Conservation (phyloP, 2,113 vertebrate genomes). For the Cyanoderma ruficeps region DNA sequence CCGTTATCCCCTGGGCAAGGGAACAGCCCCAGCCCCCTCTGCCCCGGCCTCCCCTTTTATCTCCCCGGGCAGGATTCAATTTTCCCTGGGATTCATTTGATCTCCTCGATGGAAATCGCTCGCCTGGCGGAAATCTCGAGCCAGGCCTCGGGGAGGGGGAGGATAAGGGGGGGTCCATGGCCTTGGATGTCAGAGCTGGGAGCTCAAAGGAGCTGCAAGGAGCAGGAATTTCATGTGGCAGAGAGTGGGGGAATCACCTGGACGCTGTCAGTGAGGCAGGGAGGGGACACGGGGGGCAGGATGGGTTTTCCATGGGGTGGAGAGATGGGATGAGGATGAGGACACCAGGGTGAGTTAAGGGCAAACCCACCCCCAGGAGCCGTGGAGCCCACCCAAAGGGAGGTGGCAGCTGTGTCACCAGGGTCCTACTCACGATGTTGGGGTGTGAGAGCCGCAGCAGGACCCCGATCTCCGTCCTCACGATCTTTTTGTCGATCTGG, state of each 20-base stretch:
- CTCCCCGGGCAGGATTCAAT: conserved; percentile 32
- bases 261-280: not conserved
- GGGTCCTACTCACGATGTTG: conserved; percentile 81
- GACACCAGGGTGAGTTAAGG: not conserved
- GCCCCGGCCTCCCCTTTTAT: not conserved
- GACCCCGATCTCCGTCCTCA: conserved; percentile 88
- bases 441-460: conserved; percentile 87
- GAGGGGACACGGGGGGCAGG: not conserved
- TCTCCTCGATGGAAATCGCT: conserved; percentile 21
- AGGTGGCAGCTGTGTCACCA: fast-evolving
- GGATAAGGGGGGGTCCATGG: fast-evolving
- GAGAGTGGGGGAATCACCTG: fast-evolving
- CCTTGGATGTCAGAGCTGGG: not conserved
- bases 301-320: not conserved
- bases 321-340: not conserved
- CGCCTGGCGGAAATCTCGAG: not conserved
- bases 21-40: fast-evolving
- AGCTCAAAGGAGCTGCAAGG: not conserved
- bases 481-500: conserved; percentile 90
- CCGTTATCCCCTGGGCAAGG: not conserved
- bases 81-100: not conserved
- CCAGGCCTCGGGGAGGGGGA: not conserved
- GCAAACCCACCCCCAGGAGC: not conserved
- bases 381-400: fast-evolving
- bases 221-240: fast-evolving